Percentiles rank a stretch among this genome's conserved stretches.
Conservation (phyloP, 2,113 vertebrate species). For the Lanius collurio region DNA sequence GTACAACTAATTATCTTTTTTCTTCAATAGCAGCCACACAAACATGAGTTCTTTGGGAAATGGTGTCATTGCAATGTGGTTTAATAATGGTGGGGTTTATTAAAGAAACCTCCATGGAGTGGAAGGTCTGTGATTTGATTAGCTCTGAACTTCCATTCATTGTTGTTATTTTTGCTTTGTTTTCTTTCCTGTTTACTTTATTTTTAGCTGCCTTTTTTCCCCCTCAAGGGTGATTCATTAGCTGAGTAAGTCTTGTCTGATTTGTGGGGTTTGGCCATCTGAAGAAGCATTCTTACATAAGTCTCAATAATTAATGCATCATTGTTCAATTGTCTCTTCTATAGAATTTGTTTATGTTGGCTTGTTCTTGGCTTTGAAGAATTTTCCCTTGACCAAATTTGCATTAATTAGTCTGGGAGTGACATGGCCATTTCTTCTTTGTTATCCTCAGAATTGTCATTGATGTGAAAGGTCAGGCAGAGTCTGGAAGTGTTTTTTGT, state of each 20-base stretch:
- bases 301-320: background rate
- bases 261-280: conserved; percentile 15
- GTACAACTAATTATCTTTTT: background rate
- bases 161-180: background rate
- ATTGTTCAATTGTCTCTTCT: conserved; percentile 14
- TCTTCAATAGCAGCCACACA: background rate
- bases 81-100: background rate
- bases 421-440: background rate
- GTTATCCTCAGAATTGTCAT: background rate
- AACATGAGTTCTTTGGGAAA: background rate
- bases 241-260: conserved; percentile 9
- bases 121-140: background rate
- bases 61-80: background rate
- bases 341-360: background rate
- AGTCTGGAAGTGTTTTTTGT: background rate
- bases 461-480: background rate
- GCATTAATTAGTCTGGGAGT: conserved; percentile 12
- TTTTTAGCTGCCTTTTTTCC: background rate
- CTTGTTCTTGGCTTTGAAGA: background rate
- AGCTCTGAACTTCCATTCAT: background rate
- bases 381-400: background rate
- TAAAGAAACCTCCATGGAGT: background rate
- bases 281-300: conserved; percentile 19
- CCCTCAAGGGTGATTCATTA: conserved; percentile 22
- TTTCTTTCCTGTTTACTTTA: conserved; percentile 19